Conservation (phyloP, 1,140 invertebrate species). For the Hesperophylax magnus region DNA sequence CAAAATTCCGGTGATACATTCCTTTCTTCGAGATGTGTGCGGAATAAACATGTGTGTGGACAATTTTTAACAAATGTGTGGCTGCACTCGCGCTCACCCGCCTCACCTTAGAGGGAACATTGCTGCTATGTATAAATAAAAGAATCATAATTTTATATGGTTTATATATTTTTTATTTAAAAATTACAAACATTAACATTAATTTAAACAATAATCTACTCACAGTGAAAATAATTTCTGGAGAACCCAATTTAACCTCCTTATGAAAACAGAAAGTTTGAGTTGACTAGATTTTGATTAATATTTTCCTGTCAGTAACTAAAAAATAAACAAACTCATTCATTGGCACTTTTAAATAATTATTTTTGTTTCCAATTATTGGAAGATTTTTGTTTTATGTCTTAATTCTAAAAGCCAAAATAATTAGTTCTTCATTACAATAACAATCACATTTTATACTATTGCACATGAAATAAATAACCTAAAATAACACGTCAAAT, state of each 20-base stretch:
- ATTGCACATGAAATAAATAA: constrained; percentile 13
- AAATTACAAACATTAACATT: neutral
- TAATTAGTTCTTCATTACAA: neutral
- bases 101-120: too few species aligned
- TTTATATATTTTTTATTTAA: neutral
- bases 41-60: too few species aligned
- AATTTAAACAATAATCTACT: neutral
- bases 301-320: neutral
- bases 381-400: neutral
- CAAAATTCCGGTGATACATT: too few species aligned
- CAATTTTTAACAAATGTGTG: too few species aligned
- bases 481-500: too few species aligned
- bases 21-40: too few species aligned
- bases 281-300: constrained; percentile 43
- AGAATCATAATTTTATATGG: neutral
- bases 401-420: constrained; percentile 27
- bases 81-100: too few species aligned
- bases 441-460: constrained; percentile 24
- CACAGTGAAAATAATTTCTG: neutral
- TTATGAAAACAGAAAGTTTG: constrained; percentile 21
- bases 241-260: constrained; percentile 27
- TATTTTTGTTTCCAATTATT: constrained; percentile 4
- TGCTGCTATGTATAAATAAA: too few species aligned
- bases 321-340: constrained; percentile 16
- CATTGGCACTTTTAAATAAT: constrained; percentile 31